phyloP scores from a whole-genome alignment of 2,797 vertebrate species.

The Sparus aurata region DNA sequence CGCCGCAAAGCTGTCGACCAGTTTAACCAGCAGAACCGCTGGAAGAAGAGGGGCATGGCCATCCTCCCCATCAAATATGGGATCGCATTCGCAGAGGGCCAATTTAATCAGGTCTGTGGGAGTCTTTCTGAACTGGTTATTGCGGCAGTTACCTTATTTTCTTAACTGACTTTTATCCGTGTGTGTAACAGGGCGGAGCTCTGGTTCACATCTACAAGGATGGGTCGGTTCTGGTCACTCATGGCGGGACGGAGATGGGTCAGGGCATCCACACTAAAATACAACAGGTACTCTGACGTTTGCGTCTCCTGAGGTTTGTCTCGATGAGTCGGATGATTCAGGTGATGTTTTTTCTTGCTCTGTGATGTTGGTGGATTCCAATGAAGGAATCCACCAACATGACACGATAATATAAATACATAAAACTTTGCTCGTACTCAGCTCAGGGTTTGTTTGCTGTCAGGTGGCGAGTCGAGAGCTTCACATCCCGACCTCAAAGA shows the following conservation, averaged over 20 bases:
- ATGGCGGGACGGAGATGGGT: slow-evolving; percentile 89
- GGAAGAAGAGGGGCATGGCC: slow-evolving; percentile 92
- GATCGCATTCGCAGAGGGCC: slow-evolving; percentile 81
- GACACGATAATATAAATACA: too few relatives aligned
- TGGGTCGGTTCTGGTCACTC: slow-evolving; percentile 89
- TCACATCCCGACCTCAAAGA: slow-evolving; percentile 85
- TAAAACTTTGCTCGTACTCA: too few relatives aligned
- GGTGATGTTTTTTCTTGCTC: too few relatives aligned
- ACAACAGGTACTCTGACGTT: slow-evolving; percentile 84
- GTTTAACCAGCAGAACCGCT: slow-evolving; percentile 90
- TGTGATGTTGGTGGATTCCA: too few relatives aligned
- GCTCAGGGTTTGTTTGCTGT: slow-evolving; percentile 3
- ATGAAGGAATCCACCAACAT: too few relatives aligned
- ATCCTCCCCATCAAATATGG: slow-evolving; percentile 91
- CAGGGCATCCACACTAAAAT: slow-evolving; percentile 92
- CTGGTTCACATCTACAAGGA: slow-evolving; percentile 91
- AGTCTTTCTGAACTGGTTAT: not conserved
- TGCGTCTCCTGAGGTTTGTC: too few relatives aligned
- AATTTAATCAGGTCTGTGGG: slow-evolving; percentile 89
- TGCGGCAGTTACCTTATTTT: not conserved
- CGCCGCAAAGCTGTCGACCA: slow-evolving; percentile 72
- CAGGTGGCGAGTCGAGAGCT: slow-evolving; percentile 93
- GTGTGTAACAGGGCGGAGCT: slow-evolving; percentile 82
- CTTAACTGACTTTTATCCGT: not conserved
- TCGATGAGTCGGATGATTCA: too few relatives aligned